Evolutionary conservation across 2,888 invertebrate genomes (phyloP).

Genomic region (Himalopsyche kuldschensis): DNA sequence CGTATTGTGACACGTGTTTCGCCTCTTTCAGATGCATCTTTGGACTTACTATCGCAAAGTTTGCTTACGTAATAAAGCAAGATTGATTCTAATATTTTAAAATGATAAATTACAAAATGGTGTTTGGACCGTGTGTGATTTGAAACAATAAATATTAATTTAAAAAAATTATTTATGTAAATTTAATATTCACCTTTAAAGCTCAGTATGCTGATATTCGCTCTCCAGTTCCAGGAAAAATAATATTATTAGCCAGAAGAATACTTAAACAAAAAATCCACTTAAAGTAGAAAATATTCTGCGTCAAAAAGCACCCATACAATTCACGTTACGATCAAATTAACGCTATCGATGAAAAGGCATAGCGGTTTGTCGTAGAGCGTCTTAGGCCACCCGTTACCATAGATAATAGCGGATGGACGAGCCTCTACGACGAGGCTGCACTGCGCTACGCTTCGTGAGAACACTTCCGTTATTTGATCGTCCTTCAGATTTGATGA

Average conservation of each 20-base stretch:
- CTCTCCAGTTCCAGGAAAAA: neutral
- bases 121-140: too few species aligned
- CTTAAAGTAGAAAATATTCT: neutral
- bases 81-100: too few species aligned
- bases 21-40: too few species aligned
- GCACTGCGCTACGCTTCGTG: neutral
- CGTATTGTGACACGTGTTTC: too few species aligned
- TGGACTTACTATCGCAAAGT: too few species aligned
- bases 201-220: neutral
- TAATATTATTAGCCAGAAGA: neutral
- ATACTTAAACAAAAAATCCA: neutral
- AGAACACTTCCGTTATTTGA: neutral
- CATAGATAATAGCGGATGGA: neutral
- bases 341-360: neutral
- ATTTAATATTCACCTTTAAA: neutral
- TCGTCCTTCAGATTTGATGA: neutral
- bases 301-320: neutral
- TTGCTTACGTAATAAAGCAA: too few species aligned
- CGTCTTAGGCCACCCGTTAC: neutral
- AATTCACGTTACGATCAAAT: neutral
- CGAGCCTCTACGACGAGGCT: neutral
- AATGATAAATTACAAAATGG: too few species aligned
- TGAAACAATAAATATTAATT: too few species aligned
- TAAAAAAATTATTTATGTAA: neutral
- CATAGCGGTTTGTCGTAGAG: neutral